Percentiles rank a stretch among this genome's conserved stretches.
Evolutionary conservation across 53 echinoderm and acorn worm genomes (phyloP).

Genomic region (Antedon mediterranea): DNA sequence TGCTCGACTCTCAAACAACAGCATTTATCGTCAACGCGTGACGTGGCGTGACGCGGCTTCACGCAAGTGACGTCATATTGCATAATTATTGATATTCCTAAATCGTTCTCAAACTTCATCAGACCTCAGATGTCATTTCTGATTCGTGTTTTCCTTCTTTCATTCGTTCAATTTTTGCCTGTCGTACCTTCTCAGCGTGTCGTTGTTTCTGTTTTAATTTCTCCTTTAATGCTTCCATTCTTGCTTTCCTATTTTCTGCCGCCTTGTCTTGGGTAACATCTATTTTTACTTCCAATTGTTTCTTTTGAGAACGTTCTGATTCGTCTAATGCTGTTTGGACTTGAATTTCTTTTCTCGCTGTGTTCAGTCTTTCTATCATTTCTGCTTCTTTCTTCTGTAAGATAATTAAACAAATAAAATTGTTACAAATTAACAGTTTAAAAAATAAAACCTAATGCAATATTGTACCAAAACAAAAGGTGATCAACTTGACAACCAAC

Average conservation of each 20-base stretch:
- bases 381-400: constrained; percentile 58
- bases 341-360: constrained; percentile 58
- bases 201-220: constrained; percentile 53
- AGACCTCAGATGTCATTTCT: background rate
- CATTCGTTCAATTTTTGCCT: constrained; percentile 48
- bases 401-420: background rate
- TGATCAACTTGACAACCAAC: too few relatives aligned
- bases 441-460: too few relatives aligned
- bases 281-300: constrained; percentile 32
- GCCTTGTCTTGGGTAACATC: constrained; percentile 35
- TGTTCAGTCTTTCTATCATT: constrained; percentile 67
- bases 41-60: too few relatives aligned
- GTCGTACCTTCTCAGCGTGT: constrained; percentile 78
- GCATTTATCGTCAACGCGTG: too few relatives aligned
- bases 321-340: constrained; percentile 43
- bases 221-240: constrained; percentile 36
- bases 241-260: constrained; percentile 62
- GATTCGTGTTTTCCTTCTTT: constrained; percentile 26
- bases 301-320: constrained; percentile 44
- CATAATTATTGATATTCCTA: too few relatives aligned
- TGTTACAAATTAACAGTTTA: too few relatives aligned
- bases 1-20: too few relatives aligned
- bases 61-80: too few relatives aligned
- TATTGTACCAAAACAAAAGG: too few relatives aligned
- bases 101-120: background rate